Evolutionary conservation across 2,888 invertebrate genomes (phyloP).

Genomic region (Cephus pulcher): DNA sequence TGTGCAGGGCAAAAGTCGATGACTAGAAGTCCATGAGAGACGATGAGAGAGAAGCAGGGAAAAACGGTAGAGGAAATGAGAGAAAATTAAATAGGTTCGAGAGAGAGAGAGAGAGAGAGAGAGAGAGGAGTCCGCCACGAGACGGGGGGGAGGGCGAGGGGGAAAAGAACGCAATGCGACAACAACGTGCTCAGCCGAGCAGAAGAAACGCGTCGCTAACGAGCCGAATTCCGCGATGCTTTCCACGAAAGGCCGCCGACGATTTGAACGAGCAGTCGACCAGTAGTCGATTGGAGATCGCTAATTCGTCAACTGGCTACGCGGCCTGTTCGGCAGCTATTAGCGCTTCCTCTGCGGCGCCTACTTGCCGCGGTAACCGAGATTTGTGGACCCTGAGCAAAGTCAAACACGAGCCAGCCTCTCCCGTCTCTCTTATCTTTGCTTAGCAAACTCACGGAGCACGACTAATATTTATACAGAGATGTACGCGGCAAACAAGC

Average conservation of each 20-base stretch:
- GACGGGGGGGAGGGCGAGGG: neutral
- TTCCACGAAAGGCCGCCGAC: constrained; percentile 19
- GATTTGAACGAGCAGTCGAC: constrained; percentile 7
- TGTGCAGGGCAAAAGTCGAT: neutral
- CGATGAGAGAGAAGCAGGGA: neutral
- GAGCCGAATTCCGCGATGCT: neutral
- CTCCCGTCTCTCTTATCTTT: constrained; percentile 47
- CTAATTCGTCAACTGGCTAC: constrained; percentile 20
- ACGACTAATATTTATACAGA: constrained; percentile 55
- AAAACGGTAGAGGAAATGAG: neutral
- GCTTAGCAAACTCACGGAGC: constrained; percentile 52
- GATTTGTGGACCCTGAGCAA: constrained; percentile 57
- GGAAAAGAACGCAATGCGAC: neutral
- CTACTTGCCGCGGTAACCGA: constrained; percentile 40
- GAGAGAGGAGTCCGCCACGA: no score
- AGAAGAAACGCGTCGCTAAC: neutral
- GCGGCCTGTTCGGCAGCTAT: constrained; percentile 6
- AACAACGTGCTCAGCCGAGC: neutral
- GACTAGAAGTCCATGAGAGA: neutral
- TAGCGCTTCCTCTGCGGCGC: constrained; percentile 3
- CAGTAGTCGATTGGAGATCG: constrained; percentile 19
- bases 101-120: no score
- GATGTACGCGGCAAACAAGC: constrained; percentile 30
- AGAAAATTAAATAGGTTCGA: neutral
- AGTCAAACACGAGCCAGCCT: constrained; percentile 33